Percentiles rank a stretch among this genome's conserved stretches.
phyloP scores from a whole-genome alignment of 1,140 invertebrate genomes.

The Holcopasites calliopsidis region DNA sequence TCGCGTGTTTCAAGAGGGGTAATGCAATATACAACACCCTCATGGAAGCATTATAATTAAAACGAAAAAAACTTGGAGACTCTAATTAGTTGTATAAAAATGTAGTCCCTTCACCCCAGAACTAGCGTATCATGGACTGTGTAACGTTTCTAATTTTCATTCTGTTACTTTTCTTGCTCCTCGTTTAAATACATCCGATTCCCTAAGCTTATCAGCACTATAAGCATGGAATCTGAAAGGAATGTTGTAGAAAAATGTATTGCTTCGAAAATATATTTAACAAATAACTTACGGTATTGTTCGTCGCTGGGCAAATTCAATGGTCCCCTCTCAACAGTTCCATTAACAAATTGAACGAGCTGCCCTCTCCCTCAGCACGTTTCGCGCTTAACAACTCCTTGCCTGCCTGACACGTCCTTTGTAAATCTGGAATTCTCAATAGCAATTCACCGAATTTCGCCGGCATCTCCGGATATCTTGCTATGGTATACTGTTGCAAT shows the following conservation, averaged over 20 bases:
- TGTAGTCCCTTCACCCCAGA: slow-evolving; percentile 77
- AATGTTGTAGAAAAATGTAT: background rate
- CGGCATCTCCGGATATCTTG: slow-evolving; percentile 94
- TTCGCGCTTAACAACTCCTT: slow-evolving; percentile 95
- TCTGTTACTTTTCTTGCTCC: slow-evolving; percentile 60
- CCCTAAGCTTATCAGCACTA: slow-evolving; percentile 69
- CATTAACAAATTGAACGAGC: slow-evolving; percentile 96
- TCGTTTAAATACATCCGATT: slow-evolving; percentile 72
- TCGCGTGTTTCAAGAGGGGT: slow-evolving; percentile 72
- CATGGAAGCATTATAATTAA: slow-evolving; percentile 73
- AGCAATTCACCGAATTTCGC: slow-evolving; percentile 97
- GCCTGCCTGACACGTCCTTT: slow-evolving; percentile 95
- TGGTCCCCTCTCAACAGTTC: slow-evolving; percentile 95
- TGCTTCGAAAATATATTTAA: background rate
- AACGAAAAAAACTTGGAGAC: slow-evolving; percentile 44
- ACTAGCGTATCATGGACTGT: slow-evolving; percentile 72
- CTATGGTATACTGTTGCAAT: slow-evolving; percentile 93
- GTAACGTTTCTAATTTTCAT: slow-evolving; percentile 63
- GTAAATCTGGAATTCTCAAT: slow-evolving; percentile 95
- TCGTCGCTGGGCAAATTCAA: slow-evolving; percentile 77
- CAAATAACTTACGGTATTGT: slow-evolving; percentile 55
- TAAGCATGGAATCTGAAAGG: slow-evolving; percentile 71
- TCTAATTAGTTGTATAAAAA: slow-evolving; percentile 70
- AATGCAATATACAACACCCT: slow-evolving; percentile 64
- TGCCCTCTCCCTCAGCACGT: slow-evolving; percentile 91